phyloP scores from a whole-genome alignment of 2,888 invertebrate genomes.

The Drosophila quinaria region DNA sequence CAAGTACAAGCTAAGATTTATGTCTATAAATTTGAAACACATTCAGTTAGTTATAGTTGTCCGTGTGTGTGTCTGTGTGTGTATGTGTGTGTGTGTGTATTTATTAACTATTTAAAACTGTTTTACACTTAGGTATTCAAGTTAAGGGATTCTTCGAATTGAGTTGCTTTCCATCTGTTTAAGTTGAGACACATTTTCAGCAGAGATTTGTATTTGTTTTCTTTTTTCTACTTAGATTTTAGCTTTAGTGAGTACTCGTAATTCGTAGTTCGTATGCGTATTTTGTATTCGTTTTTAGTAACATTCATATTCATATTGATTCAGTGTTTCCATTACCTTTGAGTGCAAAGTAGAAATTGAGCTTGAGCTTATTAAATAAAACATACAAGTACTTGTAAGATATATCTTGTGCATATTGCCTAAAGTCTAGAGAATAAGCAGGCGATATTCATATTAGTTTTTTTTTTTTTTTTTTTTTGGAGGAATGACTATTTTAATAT shows the following conservation, averaged over 20 bases:
- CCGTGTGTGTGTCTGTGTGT: constrained; percentile 10
- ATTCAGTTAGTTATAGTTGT: constrained; percentile 59
- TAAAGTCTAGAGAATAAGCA: constrained; percentile 67
- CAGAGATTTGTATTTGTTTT: constrained; percentile 30
- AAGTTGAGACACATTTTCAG: constrained; percentile 34
- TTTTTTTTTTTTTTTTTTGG: not conserved
- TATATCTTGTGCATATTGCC: constrained; percentile 40
- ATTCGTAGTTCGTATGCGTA: constrained; percentile 9
- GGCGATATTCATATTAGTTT: constrained; percentile 17
- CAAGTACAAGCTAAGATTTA: constrained; percentile 45
- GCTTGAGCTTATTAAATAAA: constrained; percentile 36
- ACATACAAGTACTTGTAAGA: constrained; percentile 18
- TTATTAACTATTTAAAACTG: constrained; percentile 54
- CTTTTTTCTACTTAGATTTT: constrained; percentile 8
- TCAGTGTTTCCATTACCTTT: constrained; percentile 41
- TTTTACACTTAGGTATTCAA: constrained; percentile 49
- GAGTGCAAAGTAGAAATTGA: constrained; percentile 51
- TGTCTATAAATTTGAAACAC: constrained; percentile 59
- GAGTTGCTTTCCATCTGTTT: constrained; percentile 22
- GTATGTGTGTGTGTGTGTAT: constrained; percentile 28
- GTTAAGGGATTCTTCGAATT: constrained; percentile 24
- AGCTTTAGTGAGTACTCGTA: constrained; percentile 38
- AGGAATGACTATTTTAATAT: constrained; percentile 24
- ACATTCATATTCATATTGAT: constrained; percentile 36
- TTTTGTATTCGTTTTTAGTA: constrained; percentile 18